phyloP scores from a whole-genome alignment of 2,113 vertebrate species.

The Periophthalmodon schlosseri region DNA sequence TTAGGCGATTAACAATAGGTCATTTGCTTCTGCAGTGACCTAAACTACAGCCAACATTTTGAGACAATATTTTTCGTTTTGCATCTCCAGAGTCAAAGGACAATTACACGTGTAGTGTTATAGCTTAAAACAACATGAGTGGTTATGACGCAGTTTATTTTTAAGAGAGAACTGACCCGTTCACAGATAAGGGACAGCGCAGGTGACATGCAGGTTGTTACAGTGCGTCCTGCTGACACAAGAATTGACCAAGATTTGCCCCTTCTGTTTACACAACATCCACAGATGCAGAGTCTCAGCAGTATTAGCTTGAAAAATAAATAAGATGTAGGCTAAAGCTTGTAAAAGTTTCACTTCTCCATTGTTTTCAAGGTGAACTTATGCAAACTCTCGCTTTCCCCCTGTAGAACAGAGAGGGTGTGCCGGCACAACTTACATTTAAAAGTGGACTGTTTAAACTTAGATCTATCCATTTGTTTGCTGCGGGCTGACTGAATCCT shows the following conservation, averaged over 20 bases:
- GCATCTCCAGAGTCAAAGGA: too few relatives aligned
- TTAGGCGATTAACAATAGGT: too few relatives aligned
- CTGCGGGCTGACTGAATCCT: slow-evolving; percentile 13
- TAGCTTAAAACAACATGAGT: neutral
- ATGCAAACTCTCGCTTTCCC: neutral
- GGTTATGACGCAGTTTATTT: neutral
- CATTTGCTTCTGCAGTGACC: too few relatives aligned
- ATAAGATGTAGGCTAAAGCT: neutral
- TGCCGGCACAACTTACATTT: neutral
- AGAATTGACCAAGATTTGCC: slow-evolving; percentile 34
- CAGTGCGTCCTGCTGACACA: slow-evolving; percentile 23
- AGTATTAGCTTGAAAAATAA: slow-evolving; percentile 23
- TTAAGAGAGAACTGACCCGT: neutral
- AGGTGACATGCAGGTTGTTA: slow-evolving; percentile 44
- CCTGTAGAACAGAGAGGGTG: slow-evolving; percentile 1
- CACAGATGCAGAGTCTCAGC: slow-evolving; percentile 52
- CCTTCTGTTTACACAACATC: slow-evolving; percentile 69
- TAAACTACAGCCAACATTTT: too few relatives aligned
- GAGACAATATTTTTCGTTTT: too few relatives aligned
- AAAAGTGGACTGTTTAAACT: slow-evolving; percentile 7
- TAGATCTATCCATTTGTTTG: slow-evolving; percentile 24
- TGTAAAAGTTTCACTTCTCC: neutral
- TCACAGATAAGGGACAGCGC: neutral
- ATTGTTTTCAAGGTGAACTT: neutral
- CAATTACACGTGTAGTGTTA: neutral